Evolutionary conservation across 1,140 invertebrate genomes (phyloP), one percentile per base, ranked within the genome.

Genomic region (Monomorium pharaonis): DNA sequence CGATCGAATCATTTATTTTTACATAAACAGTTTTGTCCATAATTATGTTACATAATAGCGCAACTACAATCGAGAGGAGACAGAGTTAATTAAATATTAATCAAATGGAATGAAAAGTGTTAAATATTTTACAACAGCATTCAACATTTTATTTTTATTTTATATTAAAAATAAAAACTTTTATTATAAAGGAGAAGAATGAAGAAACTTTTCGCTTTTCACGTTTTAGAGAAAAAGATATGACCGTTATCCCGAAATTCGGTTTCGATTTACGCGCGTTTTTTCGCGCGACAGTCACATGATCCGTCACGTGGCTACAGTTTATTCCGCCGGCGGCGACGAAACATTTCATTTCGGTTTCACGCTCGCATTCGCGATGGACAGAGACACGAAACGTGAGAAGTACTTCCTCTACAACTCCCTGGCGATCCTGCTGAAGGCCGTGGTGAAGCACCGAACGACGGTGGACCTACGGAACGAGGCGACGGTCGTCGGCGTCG

Each of bases 391-490:
- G 49, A 88, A 78, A 44, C 37, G 74, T 88, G 96, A 96, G 93
- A 95, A 94, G 89, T 95, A 95, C 88, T 93, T 88, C 47, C 95
- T 95, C 77, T 95, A 95, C 65, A 96, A 96, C 87, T 96, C 94
- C 70, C 92, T 97, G 69, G 90, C 96, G 47, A 96, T 97, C 89
- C 94, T 97, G 86, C 92, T 97, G 67, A 96, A 96, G 95, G 96
- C 96, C 62, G 93, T 97, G 10, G 95, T 96, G 94, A 96, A 96
- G n/a, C 93, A 96, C 91, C 95, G 94, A 89, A 96, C 96, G 6
- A 97, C 96, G n/a, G 94, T 97, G 21, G 97, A 97, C 93, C 92
- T 97, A 42, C 94, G 96, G 83, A 97, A 97, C 93, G 97, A 97
- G 91, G 94, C 96, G 9, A 95, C 94, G 88, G 93, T 97, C 74